phyloP scores from a whole-genome alignment of 2,113 vertebrate species.

The Atherinomorus stipes region DNA sequence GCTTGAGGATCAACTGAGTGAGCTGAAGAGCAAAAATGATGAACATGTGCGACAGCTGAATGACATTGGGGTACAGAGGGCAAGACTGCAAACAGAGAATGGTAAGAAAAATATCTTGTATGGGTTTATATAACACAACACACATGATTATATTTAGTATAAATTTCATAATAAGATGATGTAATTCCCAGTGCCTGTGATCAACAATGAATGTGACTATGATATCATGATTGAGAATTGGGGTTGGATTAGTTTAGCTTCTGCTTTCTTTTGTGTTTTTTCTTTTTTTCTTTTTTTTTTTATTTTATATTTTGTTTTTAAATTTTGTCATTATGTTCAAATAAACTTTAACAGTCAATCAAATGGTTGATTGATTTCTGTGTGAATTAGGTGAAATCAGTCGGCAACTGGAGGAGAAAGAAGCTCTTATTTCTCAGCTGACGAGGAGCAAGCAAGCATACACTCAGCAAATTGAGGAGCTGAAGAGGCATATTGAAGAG shows the following conservation, averaged over 20 bases:
- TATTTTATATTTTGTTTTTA: too few species aligned
- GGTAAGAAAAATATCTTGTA: conserved; percentile 48
- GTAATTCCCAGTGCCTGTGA: too few species aligned
- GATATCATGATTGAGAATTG: too few species aligned
- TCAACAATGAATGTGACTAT: too few species aligned
- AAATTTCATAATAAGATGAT: neutral
- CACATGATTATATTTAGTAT: neutral
- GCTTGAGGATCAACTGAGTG: conserved; percentile 91
- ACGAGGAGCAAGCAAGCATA: conserved; percentile 86
- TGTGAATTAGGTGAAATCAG: conserved; percentile 82
- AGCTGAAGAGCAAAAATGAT: conserved; percentile 88
- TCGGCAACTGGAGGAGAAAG: conserved; percentile 87
- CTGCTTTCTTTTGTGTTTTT: too few species aligned
- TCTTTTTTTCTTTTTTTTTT: too few species aligned
- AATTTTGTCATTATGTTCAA: too few species aligned
- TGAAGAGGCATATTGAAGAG: conserved; percentile 88
- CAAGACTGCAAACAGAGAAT: conserved; percentile 87
- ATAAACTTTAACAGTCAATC: too few species aligned
- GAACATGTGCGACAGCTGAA: conserved; percentile 88
- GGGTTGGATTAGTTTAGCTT: too few species aligned
- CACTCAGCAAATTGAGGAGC: conserved; percentile 87
- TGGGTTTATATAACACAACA: neutral
- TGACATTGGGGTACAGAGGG: conserved; percentile 84
- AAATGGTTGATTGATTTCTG: neutral
- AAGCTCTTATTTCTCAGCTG: conserved; percentile 85